Conservation (phyloP, 2,797 vertebrate genomes). For the Aldrovandia affinis region DNA sequence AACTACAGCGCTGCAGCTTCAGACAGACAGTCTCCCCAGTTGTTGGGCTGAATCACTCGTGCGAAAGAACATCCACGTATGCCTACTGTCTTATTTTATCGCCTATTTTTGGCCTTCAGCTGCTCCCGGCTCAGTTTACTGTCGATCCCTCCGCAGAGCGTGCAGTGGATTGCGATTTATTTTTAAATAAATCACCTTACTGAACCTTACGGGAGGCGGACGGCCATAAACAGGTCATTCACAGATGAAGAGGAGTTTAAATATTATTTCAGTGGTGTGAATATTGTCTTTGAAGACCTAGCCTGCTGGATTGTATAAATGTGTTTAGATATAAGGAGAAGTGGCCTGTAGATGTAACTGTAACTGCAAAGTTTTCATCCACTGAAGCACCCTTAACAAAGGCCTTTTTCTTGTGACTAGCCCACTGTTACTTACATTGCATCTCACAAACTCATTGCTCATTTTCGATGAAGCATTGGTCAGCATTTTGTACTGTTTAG, state of each 20-base stretch:
- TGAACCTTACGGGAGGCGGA: not conserved
- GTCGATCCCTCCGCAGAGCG: not conserved
- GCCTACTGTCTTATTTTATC: not conserved
- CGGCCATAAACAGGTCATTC: not conserved
- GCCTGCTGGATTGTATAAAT: not conserved
- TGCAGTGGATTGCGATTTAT: not conserved
- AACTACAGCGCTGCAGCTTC: not conserved
- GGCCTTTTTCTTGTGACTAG: not conserved
- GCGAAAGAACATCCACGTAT: not conserved
- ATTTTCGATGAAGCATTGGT: not conserved
- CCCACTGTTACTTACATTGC: not conserved
- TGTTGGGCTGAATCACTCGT: not conserved
- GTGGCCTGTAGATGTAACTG: not conserved
- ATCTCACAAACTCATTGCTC: not conserved
- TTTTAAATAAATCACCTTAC: not conserved
- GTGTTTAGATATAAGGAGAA: not conserved
- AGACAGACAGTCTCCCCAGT: not conserved
- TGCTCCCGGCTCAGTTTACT: not conserved
- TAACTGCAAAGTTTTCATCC: not conserved
- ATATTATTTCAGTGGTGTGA: not conserved
- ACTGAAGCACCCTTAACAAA: not conserved
- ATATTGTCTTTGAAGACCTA: not conserved
- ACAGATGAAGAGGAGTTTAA: not conserved
- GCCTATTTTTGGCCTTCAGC: not conserved
- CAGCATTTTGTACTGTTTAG: too few relatives aligned